Conservation (phyloP, 1,140 invertebrate species). For the Cotesia glomerata region DNA sequence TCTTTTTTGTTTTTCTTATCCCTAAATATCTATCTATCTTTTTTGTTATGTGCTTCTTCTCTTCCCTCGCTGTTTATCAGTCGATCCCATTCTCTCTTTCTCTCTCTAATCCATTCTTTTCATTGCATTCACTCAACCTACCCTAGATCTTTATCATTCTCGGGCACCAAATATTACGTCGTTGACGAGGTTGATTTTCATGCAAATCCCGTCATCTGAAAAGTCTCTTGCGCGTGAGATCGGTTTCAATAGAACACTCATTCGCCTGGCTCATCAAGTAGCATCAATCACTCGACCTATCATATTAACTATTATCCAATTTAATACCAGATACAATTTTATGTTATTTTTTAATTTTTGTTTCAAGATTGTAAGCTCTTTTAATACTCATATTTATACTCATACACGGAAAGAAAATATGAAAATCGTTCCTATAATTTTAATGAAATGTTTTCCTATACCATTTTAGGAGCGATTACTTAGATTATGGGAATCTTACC, state of each 20-base stretch:
- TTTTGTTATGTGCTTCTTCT: not conserved
- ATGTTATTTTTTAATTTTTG: conserved; percentile 2
- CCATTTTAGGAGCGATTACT: too few species aligned
- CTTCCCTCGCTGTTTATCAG: not conserved
- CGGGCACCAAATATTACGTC: conserved; percentile 13
- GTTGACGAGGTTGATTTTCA: conserved; percentile 43
- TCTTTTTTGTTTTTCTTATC: too few species aligned
- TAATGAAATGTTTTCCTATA: too few species aligned
- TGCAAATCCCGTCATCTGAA: conserved; percentile 39
- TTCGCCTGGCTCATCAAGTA: conserved; percentile 14
- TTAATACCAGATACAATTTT: conserved; percentile 6
- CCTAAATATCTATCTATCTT: not conserved
- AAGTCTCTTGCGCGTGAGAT: conserved; percentile 29
- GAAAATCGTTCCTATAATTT: too few species aligned
- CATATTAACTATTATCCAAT: conserved; percentile 28
- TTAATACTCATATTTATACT: too few species aligned
- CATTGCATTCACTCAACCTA: not conserved
- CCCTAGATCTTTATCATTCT: conserved; percentile 26
- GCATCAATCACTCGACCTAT: not conserved
- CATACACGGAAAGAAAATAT: too few species aligned
- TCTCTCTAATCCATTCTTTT: conserved; percentile 2
- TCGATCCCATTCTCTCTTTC: not conserved
- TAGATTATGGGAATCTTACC: too few species aligned
- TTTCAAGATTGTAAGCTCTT: not conserved
- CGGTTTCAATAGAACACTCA: conserved; percentile 33